These are phyloP conservation scores for Macquaria ambigua DNA, from an alignment of 2,113 vertebrate species.

Conservation along the genomic window DNA sequence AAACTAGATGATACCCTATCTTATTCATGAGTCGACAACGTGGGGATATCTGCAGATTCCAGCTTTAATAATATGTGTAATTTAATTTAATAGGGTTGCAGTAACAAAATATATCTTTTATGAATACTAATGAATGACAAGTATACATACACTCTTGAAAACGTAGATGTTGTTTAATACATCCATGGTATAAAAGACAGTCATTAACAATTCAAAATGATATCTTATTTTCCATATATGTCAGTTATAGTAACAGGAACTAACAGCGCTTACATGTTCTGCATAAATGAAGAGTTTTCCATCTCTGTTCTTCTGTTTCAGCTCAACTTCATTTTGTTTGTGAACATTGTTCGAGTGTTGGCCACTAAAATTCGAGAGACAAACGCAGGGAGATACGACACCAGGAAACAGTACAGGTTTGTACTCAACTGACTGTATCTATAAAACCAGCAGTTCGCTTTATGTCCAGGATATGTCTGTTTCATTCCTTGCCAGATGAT, in stretches of 20 bases:
- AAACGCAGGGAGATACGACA: conserved; percentile 90
- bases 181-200: not conserved
- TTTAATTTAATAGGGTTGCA: not conserved
- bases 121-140: not conserved
- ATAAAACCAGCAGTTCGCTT: not conserved
- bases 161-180: not conserved
- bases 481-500: not conserved
- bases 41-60: not conserved
- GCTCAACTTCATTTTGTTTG: conserved; percentile 92
- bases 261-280: not conserved
- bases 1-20: not conserved
- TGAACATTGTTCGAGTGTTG: conserved; percentile 92
- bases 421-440: conserved; percentile 6
- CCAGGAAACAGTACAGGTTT: conserved; percentile 92
- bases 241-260: not conserved
- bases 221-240: not conserved
- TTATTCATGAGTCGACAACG: not conserved
- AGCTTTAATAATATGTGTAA: not conserved
- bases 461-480: not conserved
- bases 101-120: not conserved
- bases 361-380: conserved; percentile 93
- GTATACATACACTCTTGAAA: not conserved
- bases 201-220: not conserved
- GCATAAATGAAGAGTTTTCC: not conserved
- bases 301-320: conserved; percentile 77